Evolutionary conservation across 2,797 vertebrate species (phyloP), one percentile per base, ranked within the genome.

Genomic region (Phoebastria nigripes): DNA sequence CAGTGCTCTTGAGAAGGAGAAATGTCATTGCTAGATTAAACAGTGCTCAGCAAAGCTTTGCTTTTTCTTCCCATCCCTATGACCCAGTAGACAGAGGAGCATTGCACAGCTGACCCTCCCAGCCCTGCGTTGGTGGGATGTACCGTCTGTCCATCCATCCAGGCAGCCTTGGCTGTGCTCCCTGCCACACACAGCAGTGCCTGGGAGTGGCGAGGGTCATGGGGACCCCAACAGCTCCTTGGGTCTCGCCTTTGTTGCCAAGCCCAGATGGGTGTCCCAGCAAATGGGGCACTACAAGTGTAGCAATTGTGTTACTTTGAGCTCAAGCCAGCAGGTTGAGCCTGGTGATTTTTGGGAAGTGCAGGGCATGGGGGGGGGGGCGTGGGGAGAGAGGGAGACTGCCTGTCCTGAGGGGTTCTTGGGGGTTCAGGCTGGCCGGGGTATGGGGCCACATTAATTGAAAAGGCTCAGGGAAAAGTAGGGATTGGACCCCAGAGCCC

Each of bases 131-230:
- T 1, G 1, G 22, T 19, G 29, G 46, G 55, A 39, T 2, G 7
- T 58, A 9, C 19, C 31, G 7, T 37, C 39, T 25, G 4, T 37
- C 39, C 4, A 7, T 41, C 70, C 1, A 1, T 51, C 59, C 5
- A 21, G 61, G 11, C 71, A 72, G n/a, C 37, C 21, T 13, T 41
- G 17, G 37, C 62, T 26, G 16, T 12, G 41, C 42, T 47, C 29
- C 17, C 24, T 6, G 8, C 31, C 15, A 15, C 3, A 1, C 56
- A 41, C 39, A 37, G 44, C 31, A 18, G 39, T 42, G 18, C 33
- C 18, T 66, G 31, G 33, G 17, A 51, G 18, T 1, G 1, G 19
- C 3, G 5, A 81, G 12, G 29, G 15, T 51, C 61, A 13, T 0
- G 2, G 51, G 29, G 37, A 70, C 11, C 29, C 26, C 6, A 3